A percentile compares a stretch with the other conserved stretches of the same genome.
These are phyloP conservation scores for Cynopterus sphinx DNA, from an alignment of 2,797 vertebrate genomes.

Conservation along the genomic window DNA sequence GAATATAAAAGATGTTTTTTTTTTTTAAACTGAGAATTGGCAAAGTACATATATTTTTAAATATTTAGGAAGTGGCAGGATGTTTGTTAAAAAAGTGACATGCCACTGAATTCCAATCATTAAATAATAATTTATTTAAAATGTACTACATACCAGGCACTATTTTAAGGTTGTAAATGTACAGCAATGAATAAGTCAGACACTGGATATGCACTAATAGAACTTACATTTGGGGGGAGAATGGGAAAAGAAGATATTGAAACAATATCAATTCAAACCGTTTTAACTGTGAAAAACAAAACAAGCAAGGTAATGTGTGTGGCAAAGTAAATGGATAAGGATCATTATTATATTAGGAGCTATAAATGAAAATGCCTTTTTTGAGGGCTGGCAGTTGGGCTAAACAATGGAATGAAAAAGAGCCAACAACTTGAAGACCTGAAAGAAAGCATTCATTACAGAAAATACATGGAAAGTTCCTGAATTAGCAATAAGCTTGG, in stretches of 20 bases:
- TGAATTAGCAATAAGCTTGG: neutral
- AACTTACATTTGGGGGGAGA: neutral
- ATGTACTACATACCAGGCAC: neutral
- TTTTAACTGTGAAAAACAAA: neutral
- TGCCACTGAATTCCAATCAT: neutral
- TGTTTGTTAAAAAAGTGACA: neutral
- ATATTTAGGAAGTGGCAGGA: neutral
- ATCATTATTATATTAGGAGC: neutral
- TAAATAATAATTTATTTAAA: conserved; percentile 33
- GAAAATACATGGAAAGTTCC: neutral
- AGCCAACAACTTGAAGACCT: neutral
- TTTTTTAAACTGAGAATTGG: neutral
- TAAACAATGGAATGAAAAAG: neutral
- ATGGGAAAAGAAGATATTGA: neutral
- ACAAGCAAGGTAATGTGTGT: neutral
- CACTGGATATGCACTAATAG: neutral
- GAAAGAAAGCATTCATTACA: neutral
- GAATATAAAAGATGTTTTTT: neutral
- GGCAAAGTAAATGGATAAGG: neutral
- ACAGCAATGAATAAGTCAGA: neutral
- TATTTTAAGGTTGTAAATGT: neutral
- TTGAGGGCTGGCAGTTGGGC: neutral
- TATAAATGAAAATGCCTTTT: neutral
- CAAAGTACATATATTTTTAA: neutral
- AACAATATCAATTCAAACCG: neutral